Percentiles rank a stretch among this genome's conserved stretches.
Conservation (phyloP, 2,797 vertebrate genomes). For the Squalus acanthias region DNA sequence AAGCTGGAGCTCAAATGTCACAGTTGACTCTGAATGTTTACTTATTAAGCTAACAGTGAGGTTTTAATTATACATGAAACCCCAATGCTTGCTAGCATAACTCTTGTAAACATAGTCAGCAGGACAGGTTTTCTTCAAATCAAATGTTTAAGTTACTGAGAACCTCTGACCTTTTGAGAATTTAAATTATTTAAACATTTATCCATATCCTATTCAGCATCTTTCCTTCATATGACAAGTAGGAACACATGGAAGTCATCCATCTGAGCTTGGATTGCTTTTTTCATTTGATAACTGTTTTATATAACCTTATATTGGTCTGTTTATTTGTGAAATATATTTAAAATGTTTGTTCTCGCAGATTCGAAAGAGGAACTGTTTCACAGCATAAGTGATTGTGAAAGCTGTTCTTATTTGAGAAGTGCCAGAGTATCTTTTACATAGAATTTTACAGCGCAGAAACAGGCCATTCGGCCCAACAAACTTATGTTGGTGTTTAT, state of each 20-base stretch:
- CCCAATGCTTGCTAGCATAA: background rate
- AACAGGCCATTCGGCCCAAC: background rate
- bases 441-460: background rate
- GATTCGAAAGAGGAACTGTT: background rate
- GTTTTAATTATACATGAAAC: slow-evolving; percentile 19
- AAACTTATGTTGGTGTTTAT: background rate
- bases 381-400: background rate
- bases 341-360: background rate
- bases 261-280: background rate
- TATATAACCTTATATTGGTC: background rate
- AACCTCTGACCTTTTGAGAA: background rate
- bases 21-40: background rate
- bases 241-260: background rate
- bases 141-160: background rate
- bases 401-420: background rate
- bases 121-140: background rate
- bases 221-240: background rate
- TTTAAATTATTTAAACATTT: slow-evolving; percentile 12
- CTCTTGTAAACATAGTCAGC: background rate
- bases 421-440: background rate
- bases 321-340: background rate
- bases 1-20: background rate
- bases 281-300: background rate
- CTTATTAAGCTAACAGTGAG: background rate
- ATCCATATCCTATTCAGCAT: background rate